Conservation (phyloP, 1,140 invertebrate species). For the Acyrthosiphon pisum region DNA sequence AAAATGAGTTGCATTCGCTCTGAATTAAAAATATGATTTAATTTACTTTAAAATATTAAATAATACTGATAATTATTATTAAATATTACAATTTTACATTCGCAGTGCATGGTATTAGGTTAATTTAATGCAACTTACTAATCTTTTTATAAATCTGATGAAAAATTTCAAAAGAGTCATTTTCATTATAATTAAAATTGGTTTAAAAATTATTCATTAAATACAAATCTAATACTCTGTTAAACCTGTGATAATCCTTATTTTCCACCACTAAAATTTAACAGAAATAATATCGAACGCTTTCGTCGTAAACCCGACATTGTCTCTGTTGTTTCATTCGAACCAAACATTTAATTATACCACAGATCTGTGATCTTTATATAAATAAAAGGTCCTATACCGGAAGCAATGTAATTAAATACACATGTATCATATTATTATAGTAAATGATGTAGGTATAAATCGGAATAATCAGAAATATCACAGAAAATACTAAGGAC, state of each 20-base stretch:
- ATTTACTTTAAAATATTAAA: background rate
- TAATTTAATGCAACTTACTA: background rate
- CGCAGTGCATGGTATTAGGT: background rate
- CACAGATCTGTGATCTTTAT: background rate
- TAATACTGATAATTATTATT: background rate
- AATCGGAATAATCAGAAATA: background rate
- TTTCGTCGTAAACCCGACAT: background rate
- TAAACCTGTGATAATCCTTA: constrained; percentile 11
- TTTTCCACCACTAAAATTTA: background rate
- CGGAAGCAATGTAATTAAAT: background rate
- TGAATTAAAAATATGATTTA: background rate
- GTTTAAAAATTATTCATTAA: background rate
- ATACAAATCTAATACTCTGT: background rate
- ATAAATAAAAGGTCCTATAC: background rate
- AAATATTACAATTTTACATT: background rate
- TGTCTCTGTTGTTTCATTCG: background rate
- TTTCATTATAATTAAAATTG: background rate
- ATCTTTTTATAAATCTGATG: background rate
- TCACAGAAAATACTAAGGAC: background rate
- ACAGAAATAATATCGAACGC: background rate
- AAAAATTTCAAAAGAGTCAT: background rate
- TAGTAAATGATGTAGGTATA: background rate
- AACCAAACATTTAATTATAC: background rate
- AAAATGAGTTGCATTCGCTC: background rate
- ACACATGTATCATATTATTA: background rate